Evolutionary conservation across 2,113 vertebrate genomes (phyloP).

Genomic region (Lonchura striata): DNA sequence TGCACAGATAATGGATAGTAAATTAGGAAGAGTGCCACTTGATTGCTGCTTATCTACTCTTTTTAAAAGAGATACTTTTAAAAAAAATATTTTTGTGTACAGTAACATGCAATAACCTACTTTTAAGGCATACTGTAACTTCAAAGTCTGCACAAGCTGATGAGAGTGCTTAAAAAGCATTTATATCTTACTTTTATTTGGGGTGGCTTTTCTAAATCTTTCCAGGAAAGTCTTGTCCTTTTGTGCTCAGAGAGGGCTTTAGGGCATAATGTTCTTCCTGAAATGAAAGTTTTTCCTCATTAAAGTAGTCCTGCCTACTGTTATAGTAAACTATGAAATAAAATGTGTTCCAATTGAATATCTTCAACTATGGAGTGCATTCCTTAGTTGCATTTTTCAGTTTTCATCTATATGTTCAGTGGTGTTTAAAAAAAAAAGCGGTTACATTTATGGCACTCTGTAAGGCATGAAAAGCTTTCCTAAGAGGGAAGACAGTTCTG

Average conservation of each 20-base stretch:
- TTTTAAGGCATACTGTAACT: background rate
- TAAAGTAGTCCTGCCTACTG: background rate
- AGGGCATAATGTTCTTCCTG: background rate
- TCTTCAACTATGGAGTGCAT: background rate
- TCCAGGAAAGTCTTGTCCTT: background rate
- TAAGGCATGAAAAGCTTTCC: background rate
- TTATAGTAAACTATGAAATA: background rate
- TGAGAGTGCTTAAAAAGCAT: background rate
- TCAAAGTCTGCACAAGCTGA: background rate
- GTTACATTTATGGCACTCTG: background rate
- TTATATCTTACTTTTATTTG: background rate
- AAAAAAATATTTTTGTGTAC: background rate
- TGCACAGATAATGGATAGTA: background rate
- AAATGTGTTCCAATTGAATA: background rate
- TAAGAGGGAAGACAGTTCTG: background rate
- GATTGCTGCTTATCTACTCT: background rate
- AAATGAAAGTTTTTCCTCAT: background rate
- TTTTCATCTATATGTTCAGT: background rate
- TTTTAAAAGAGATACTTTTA: background rate
- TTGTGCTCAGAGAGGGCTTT: background rate
- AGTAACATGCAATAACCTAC: background rate
- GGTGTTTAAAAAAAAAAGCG: background rate
- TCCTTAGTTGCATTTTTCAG: background rate
- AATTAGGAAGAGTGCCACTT: background rate
- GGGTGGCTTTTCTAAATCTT: background rate